Conservation (phyloP, 2,888 invertebrate genomes). For the Caenorhabditis sp. region DNA sequence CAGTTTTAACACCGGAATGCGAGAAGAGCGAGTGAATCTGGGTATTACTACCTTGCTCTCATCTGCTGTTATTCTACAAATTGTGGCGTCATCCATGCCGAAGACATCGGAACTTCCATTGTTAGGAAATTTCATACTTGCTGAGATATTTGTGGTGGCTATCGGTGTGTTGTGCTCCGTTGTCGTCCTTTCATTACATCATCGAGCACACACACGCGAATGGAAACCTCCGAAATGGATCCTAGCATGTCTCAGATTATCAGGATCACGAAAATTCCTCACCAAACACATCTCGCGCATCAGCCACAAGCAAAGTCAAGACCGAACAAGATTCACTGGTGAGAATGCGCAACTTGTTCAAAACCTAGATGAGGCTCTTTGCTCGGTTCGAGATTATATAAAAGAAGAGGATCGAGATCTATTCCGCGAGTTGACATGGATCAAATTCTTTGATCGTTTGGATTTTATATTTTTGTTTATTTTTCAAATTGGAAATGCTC, state of each 20-base stretch:
- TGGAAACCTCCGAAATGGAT: slow-evolving; percentile 44
- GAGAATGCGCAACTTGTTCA: slow-evolving; percentile 19
- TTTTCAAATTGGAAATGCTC: slow-evolving; percentile 45
- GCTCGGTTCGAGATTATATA: slow-evolving; percentile 28
- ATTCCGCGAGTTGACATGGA: slow-evolving; percentile 44
- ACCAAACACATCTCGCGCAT: slow-evolving; percentile 20
- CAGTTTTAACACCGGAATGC: slow-evolving; percentile 47
- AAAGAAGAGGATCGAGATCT: slow-evolving; percentile 43
- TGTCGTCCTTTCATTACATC: slow-evolving; percentile 42
- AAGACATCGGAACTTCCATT: slow-evolving; percentile 54
- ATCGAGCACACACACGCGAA: slow-evolving; percentile 46
- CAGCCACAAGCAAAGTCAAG: slow-evolving; percentile 12
- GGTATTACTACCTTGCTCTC: slow-evolving; percentile 57
- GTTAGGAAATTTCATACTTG: slow-evolving; percentile 59
- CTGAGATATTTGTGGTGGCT: slow-evolving; percentile 58
- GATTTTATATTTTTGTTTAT: slow-evolving; percentile 45
- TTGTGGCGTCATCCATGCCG: slow-evolving; percentile 58
- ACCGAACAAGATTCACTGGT: slow-evolving; percentile 17
- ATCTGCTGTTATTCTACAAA: slow-evolving; percentile 57
- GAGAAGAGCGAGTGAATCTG: slow-evolving; percentile 55
- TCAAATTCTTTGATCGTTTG: slow-evolving; percentile 52
- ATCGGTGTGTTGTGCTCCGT: slow-evolving; percentile 53
- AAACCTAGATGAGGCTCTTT: slow-evolving; percentile 26
- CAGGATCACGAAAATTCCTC: slow-evolving; percentile 33
- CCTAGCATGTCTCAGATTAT: slow-evolving; percentile 31